Base-by-base conservation (phyloP, 2,888 invertebrate genomes). In the Epistrophella euchroma region DNA sequence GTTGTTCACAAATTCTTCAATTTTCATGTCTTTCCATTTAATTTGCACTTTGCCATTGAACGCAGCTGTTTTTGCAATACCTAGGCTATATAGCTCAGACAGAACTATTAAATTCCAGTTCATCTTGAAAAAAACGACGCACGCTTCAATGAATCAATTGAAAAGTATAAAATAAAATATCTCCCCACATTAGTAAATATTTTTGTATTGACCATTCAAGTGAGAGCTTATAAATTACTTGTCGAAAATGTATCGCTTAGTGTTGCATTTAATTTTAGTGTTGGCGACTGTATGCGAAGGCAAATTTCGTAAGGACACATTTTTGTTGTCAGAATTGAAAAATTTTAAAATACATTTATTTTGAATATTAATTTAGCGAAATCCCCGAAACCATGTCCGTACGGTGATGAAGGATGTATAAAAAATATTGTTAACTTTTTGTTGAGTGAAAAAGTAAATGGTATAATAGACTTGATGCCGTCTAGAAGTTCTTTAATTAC, bases 381-480 rank as follows among this genome's bases (percentile, higher is more conserved):
- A 13, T 79, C 88, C 47, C 82, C 88, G 0, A 74, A 79, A 37
- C 84, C 88, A 25, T 89, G 88, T 64, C 73, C 78, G 15, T 83
- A 73, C 71, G 88, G 85, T 1, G 88, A 89, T 56, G 25, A 13
- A 10, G 73, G 80, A 9, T 89, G 88, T 50, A 80, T 89, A 37
- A 73, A 55, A 64, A 72, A 72, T 4, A 43, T 82, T 13, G 72
- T 88, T 7, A 80, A 82, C 35, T 88, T 84, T 58, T 66, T 88
- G 52, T 25, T 88, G 13, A 22, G 25, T 11, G 68, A 73, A 40
- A 76, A 73, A 70, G 4, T n/a, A 15, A n/a, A 64, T 22, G 86
- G 86, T 86, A 81, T 13, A 47, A 1, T 32, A 32, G 7, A 19
- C 0, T 15, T n/a, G 4, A 15, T 13, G 4, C 10, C 13, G 5